A percentile compares a stretch with the other conserved stretches of the same genome.
Evolutionary conservation across 2,113 vertebrate genomes (phyloP).

Genomic region (Athene cunicularia): DNA sequence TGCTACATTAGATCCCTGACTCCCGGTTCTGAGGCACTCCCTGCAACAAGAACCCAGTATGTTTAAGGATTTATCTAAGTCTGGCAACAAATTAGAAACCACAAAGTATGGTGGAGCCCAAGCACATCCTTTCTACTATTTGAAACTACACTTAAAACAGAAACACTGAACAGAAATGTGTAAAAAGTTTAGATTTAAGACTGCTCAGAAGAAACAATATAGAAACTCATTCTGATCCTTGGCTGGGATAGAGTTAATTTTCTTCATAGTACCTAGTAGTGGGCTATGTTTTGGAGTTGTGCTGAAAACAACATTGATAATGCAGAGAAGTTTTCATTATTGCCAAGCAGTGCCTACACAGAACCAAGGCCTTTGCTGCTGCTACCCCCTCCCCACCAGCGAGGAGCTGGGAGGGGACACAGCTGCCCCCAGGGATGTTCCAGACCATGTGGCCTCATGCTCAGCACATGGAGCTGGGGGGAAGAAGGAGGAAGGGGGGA

Average conservation of each 20-base stretch:
- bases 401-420: neutral
- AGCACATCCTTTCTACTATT: neutral
- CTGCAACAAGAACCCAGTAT: neutral
- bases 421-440: neutral
- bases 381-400: neutral
- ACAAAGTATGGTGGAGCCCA: neutral
- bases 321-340: neutral
- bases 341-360: neutral
- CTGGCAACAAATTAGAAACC: neutral
- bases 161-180: neutral
- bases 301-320: neutral
- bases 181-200: neutral
- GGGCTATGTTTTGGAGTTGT: neutral
- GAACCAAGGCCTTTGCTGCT: neutral
- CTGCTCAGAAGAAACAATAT: neutral
- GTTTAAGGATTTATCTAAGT: neutral
- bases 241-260: neutral
- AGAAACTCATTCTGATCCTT: neutral
- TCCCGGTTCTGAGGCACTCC: neutral
- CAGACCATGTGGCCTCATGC: neutral
- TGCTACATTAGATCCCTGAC: neutral
- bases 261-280: neutral
- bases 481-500: too few relatives aligned
- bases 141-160: neutral
- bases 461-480: neutral